phyloP scores from a whole-genome alignment of 92 coral and sea anemone genomes.

The Siderastrea radians region DNA sequence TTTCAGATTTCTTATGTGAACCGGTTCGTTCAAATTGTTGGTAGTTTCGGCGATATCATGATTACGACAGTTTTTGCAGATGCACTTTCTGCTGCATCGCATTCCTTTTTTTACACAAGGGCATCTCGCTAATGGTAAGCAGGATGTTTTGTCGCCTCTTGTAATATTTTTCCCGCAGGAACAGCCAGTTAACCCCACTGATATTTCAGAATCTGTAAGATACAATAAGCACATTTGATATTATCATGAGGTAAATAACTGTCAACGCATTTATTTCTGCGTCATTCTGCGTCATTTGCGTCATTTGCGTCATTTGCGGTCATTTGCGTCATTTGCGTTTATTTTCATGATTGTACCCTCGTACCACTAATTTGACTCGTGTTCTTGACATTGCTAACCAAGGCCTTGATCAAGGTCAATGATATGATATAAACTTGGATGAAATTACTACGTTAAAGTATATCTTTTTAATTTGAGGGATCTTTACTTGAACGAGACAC shows the following conservation, averaged over 20 bases:
- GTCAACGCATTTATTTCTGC: neutral
- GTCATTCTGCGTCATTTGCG: too few relatives aligned
- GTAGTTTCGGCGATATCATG: neutral
- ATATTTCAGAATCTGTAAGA: conserved; percentile 15
- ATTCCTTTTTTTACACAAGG: conserved; percentile 31
- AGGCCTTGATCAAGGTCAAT: too few relatives aligned
- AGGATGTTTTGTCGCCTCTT: conserved; percentile 17
- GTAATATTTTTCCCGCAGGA: conserved; percentile 25
- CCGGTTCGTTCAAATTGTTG: neutral
- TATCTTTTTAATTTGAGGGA: too few relatives aligned
- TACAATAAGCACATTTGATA: neutral
- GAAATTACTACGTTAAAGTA: too few relatives aligned
- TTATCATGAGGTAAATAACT: neutral
- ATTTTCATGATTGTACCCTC: too few relatives aligned
- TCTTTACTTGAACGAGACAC: too few relatives aligned
- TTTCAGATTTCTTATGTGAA: neutral
- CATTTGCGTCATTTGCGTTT: conserved; percentile 4
- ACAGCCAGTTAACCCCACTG: conserved; percentile 16
- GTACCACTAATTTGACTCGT: too few relatives aligned
- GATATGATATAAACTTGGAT: too few relatives aligned
- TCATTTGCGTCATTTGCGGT: too few relatives aligned
- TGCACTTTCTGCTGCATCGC: conserved; percentile 27
- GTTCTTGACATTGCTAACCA: too few relatives aligned
- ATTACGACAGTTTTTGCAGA: conserved; percentile 32
- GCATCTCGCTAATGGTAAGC: neutral